Conservation (phyloP, 2,888 invertebrate species). For the Drosophila sordidapex region DNA sequence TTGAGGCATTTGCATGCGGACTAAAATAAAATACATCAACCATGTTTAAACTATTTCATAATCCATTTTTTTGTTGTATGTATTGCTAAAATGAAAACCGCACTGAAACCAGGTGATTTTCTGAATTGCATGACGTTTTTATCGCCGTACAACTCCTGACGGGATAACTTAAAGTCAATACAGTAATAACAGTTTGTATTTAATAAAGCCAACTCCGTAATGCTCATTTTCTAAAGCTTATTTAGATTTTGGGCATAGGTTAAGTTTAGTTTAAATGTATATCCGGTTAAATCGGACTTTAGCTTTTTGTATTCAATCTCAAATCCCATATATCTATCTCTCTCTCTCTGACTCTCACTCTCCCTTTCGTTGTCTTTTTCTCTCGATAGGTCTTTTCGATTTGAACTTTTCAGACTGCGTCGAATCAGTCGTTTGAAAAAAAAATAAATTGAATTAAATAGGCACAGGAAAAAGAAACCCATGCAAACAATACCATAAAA, state of each 20-base stretch:
- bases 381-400: background rate
- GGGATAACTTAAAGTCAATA: background rate
- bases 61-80: background rate
- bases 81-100: background rate
- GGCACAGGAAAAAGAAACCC: conserved; percentile 41
- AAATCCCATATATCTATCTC: background rate
- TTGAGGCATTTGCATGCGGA: conserved; percentile 11
- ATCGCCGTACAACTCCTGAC: background rate
- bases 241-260: conserved; percentile 14
- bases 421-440: conserved; percentile 26
- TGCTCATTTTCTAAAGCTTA: background rate
- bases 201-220: background rate
- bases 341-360: background rate
- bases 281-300: conserved; percentile 53
- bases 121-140: background rate
- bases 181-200: background rate
- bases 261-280: conserved; percentile 40
- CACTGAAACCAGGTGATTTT: background rate
- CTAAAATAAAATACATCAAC: conserved; percentile 14
- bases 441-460: conserved; percentile 57
- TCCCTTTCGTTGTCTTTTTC: background rate
- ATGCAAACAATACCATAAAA: conserved; percentile 44
- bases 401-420: conserved; percentile 34
- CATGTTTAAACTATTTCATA: conserved; percentile 24
- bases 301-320: conserved; percentile 24